Base-by-base conservation (phyloP, 2,888 invertebrate genomes). In the Plagodis pulveraria region DNA sequence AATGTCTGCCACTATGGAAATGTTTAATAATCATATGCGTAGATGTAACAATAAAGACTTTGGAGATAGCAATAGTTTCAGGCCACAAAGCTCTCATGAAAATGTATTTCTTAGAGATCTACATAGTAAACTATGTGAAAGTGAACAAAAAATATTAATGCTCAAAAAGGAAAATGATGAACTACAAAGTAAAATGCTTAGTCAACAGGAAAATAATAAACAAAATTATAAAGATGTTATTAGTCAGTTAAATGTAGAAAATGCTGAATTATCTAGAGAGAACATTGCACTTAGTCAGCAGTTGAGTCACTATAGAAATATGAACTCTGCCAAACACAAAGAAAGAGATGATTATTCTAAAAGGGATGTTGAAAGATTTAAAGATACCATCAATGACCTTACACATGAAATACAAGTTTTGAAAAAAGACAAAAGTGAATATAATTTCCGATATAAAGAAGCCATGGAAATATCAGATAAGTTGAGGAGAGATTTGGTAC, bases 131-230 rank as follows among this genome's bases (percentile, higher is more conserved):
- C 73, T 93, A 59, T 92, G 92, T 86, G 92, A 91, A 73, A 85
- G 87, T 80, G 93, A 93, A 69, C 92, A 92, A 72, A 89, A 82
- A 70, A 80, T 90, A 38, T 77, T 92, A n/a, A 88, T 87, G 84
- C 72, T 93, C 33, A 88, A 82, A 67, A 92, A 91, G 76, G 89
- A 93, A 76, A 92, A 91, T 81, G 87, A 89, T 71, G 88, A 89
- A 52, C 72, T 88, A 9, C 86, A 79, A 76, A 69, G 50, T 43
- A 82, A 81, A 72, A 63, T 78, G 55, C 56, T 58, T 50, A 72
- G 66, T 53, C 64, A 76, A 53, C 77, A 82, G 59, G 80, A 87
- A 56, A 78, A 73, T 53, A 83, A 73, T 62, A 87, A 83, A 68
- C 78, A 84, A 65, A 91, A 85, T 67, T 91, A 81, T 65, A 87